These are phyloP conservation scores for Staurois parvus DNA, from an alignment of 2,797 vertebrate species.

Conservation along the genomic window DNA sequence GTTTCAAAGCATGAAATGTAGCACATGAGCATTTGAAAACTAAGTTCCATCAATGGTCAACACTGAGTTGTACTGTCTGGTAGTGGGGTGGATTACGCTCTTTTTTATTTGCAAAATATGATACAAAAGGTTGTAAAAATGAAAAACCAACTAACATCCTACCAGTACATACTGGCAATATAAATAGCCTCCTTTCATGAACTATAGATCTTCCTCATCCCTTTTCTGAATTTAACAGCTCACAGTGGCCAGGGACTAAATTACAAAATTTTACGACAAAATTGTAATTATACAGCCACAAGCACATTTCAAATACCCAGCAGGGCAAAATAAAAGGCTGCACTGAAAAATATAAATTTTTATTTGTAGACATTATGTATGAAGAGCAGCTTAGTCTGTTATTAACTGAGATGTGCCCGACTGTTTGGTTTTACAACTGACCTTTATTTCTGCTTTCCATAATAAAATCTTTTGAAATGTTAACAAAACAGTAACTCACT, in stretches of 20 bases:
- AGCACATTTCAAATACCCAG: conserved; percentile 73
- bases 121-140: too few species aligned
- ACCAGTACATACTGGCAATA: neutral
- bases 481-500: conserved; percentile 70
- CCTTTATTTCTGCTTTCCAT: conserved; percentile 73
- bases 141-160: too few species aligned
- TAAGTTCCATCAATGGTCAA: too few species aligned
- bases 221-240: conserved; percentile 69
- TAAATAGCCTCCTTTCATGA: conserved; percentile 23
- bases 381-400: conserved; percentile 63
- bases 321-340: conserved; percentile 69
- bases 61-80: too few species aligned
- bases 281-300: conserved; percentile 74
- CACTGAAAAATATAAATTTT: conserved; percentile 72
- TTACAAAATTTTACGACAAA: conserved; percentile 71
- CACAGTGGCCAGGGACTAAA: conserved; percentile 67
- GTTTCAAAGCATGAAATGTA: too few species aligned
- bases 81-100: too few species aligned
- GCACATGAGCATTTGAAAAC: too few species aligned
- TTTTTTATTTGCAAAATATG: too few species aligned
- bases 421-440: conserved; percentile 70
- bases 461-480: conserved; percentile 69
- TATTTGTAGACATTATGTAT: conserved; percentile 70
- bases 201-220: conserved; percentile 63
- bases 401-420: conserved; percentile 67